These are phyloP conservation scores for Indicator maculatus DNA, from an alignment of 2,113 vertebrate species.

Conservation along the genomic window DNA sequence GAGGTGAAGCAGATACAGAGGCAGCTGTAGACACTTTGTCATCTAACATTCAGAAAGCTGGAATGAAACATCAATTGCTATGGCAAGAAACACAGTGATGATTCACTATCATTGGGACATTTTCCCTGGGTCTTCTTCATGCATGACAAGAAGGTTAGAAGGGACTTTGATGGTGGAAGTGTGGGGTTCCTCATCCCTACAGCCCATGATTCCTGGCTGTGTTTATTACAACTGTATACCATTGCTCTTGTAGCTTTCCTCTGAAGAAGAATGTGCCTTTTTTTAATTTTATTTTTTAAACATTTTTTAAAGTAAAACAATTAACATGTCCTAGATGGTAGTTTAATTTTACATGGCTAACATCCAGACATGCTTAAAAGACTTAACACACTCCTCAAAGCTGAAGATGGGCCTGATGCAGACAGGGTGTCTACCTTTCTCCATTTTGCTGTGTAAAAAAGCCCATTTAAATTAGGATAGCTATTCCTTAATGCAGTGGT, in stretches of 20 bases:
- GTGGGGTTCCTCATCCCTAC: neutral
- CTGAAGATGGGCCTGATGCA: neutral
- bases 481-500: neutral
- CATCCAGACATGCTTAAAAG: slow-evolving; percentile 4
- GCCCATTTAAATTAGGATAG: neutral
- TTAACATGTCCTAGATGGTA: neutral
- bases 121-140: rapidly evolving
- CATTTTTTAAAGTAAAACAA: neutral
- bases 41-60: neutral
- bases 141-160: neutral
- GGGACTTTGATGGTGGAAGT: neutral
- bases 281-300: neutral
- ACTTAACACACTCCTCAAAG: neutral
- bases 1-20: neutral
- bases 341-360: neutral
- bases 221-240: neutral
- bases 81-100: neutral
- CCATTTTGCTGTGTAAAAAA: neutral
- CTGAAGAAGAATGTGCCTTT: neutral
- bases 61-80: neutral
- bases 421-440: neutral
- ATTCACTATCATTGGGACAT: neutral
- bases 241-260: neutral
- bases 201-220: neutral
- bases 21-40: slow-evolving; percentile 10